Evolutionary conservation across 2,888 invertebrate species (phyloP).

Genomic region (Lasioglossum villosulum): DNA sequence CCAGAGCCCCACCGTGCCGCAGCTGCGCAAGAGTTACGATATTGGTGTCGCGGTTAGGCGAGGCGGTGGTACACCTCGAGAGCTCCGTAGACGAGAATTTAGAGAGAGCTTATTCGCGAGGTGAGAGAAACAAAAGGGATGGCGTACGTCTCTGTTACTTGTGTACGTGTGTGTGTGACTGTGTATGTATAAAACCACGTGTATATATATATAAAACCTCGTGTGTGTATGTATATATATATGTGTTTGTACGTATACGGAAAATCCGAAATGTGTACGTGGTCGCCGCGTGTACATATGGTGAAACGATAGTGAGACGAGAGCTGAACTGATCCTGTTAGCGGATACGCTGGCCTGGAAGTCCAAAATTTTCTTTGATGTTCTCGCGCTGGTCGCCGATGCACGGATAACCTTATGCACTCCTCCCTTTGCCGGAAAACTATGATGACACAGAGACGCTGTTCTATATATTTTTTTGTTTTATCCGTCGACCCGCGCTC

Average conservation of each 20-base stretch:
- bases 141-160: constrained; percentile 41
- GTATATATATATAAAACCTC: not conserved
- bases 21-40: constrained; percentile 72
- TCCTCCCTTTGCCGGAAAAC: constrained; percentile 58
- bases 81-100: constrained; percentile 71
- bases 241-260: constrained; percentile 7
- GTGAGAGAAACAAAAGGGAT: constrained; percentile 56
- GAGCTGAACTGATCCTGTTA: constrained; percentile 55
- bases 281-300: constrained; percentile 14
- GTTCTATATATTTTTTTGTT: not conserved
- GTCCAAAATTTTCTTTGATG: constrained; percentile 50
- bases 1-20: constrained; percentile 77
- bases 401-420: constrained; percentile 57
- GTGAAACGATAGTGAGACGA: constrained; percentile 68
- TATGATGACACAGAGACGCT: constrained; percentile 55
- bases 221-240: constrained; percentile 1
- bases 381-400: constrained; percentile 53
- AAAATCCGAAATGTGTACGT: constrained; percentile 4
- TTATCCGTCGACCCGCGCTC: not conserved
- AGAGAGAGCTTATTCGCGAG: constrained; percentile 61
- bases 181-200: constrained; percentile 7
- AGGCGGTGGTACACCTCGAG: constrained; percentile 37
- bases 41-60: constrained; percentile 67
- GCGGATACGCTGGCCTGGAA: constrained; percentile 41
- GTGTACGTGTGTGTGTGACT: not conserved